Evolutionary conservation across 37 sponge, comb jelly and placozoan genomes (phyloP).

Genomic region (Crambe crambe): DNA sequence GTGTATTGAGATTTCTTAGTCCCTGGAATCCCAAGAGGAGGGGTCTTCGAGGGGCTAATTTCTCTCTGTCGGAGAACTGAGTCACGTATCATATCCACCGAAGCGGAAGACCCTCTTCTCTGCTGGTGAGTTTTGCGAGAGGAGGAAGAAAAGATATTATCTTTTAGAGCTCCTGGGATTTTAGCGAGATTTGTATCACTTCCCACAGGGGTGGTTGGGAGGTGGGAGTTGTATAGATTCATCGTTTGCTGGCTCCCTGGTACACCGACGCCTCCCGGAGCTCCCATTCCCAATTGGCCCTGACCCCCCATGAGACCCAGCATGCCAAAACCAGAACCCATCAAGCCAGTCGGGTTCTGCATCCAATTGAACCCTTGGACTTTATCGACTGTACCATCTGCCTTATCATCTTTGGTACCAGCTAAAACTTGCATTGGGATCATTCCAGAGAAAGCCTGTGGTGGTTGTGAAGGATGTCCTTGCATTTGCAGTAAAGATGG

Average conservation of each 20-base stretch:
- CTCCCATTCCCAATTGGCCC: neutral
- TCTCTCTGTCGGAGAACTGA: neutral
- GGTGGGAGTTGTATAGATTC: constrained; percentile 9
- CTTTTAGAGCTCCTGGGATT: neutral
- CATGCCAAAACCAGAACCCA: neutral
- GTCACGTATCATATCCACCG: neutral
- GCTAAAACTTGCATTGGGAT: neutral
- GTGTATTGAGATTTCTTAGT: neutral
- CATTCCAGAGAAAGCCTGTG: constrained; percentile 7
- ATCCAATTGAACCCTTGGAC: neutral
- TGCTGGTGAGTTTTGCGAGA: neutral
- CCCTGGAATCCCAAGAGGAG: neutral
- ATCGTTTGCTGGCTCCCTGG: neutral
- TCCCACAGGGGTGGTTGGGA: neutral
- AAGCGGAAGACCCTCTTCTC: neutral
- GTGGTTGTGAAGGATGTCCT: neutral
- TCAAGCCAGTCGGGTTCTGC: constrained; percentile 6
- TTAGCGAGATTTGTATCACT: neutral
- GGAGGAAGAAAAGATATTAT: neutral
- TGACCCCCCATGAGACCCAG: neutral
- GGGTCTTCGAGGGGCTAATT: neutral
- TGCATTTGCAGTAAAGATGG: neutral
- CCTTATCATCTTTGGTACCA: constrained; percentile 1
- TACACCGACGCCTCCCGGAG: neutral
- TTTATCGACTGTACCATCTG: neutral